A percentile compares a stretch with the other conserved stretches of the same genome.
phyloP scores from a whole-genome alignment of 2,888 invertebrate species.

The Eupithecia exiguata region DNA sequence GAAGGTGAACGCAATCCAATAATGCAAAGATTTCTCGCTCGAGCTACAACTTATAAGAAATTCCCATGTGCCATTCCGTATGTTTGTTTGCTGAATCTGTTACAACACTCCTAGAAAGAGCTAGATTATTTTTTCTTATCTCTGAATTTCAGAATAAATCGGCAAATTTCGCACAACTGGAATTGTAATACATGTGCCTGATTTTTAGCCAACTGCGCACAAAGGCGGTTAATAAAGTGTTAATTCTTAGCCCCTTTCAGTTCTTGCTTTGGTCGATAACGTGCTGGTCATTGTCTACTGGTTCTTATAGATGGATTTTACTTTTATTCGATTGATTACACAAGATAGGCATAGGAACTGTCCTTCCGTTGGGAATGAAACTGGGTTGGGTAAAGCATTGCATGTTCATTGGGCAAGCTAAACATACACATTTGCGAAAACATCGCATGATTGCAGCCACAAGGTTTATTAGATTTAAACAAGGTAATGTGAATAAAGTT shows the following conservation, averaged over 20 bases:
- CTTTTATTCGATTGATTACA: background rate
- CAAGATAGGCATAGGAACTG: background rate
- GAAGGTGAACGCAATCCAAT: slow-evolving; percentile 33
- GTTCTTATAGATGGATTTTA: no score
- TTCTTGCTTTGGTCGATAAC: background rate
- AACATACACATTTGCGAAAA: slow-evolving; percentile 33
- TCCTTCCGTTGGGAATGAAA: slow-evolving; percentile 3
- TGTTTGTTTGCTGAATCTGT: background rate
- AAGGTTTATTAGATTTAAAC: slow-evolving; percentile 21
- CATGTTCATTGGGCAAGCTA: slow-evolving; percentile 33
- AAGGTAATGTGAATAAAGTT: slow-evolving; percentile 24
- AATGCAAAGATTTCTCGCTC: slow-evolving; percentile 14
- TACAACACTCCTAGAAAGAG: background rate
- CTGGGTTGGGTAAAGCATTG: slow-evolving; percentile 22
- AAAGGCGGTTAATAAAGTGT: background rate
- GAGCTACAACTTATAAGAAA: slow-evolving; percentile 6
- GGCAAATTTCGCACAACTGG: background rate
- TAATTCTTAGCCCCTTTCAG: background rate
- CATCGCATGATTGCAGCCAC: slow-evolving; percentile 29
- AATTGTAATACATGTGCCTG: background rate
- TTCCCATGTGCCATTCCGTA: background rate
- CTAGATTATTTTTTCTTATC: background rate
- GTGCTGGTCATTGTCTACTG: background rate
- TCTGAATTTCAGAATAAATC: background rate
- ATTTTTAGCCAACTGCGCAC: background rate